phyloP scores from a whole-genome alignment of 2,113 vertebrate genomes.

The Pelusios castaneus region DNA sequence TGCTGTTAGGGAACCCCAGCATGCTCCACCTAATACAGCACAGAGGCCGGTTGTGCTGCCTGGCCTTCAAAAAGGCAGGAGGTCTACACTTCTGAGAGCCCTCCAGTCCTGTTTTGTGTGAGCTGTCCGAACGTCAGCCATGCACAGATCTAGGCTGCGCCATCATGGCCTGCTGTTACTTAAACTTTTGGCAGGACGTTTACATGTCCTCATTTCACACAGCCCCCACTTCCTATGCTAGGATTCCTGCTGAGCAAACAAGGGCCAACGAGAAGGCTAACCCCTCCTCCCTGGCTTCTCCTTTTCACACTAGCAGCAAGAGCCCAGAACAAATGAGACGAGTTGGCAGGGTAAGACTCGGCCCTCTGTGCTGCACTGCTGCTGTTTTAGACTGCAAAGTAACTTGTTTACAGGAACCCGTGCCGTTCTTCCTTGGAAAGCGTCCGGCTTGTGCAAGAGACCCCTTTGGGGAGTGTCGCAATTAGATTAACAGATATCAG shows the following conservation, averaged over 20 bases:
- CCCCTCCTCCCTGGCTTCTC: background rate
- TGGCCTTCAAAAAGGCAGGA: background rate
- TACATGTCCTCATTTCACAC: background rate
- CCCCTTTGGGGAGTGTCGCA: background rate
- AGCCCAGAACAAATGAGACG: accelerated
- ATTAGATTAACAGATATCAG: background rate
- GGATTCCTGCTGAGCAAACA: background rate
- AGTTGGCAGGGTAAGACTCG: background rate
- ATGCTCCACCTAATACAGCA: background rate
- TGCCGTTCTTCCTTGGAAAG: background rate
- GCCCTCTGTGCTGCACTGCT: background rate
- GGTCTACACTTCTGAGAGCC: background rate
- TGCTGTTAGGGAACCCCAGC: background rate
- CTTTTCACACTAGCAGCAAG: background rate
- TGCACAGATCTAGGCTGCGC: background rate
- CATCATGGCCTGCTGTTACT: background rate
- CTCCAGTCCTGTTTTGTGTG: background rate
- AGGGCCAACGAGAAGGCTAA: background rate
- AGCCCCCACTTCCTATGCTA: background rate
- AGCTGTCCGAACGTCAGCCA: background rate
- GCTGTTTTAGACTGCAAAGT: background rate
- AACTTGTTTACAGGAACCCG: background rate
- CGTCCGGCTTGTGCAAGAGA: background rate
- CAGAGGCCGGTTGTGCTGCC: background rate
- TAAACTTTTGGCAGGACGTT: background rate